phyloP scores from a whole-genome alignment of 2,888 invertebrate species.

The Trichacis sp. region DNA sequence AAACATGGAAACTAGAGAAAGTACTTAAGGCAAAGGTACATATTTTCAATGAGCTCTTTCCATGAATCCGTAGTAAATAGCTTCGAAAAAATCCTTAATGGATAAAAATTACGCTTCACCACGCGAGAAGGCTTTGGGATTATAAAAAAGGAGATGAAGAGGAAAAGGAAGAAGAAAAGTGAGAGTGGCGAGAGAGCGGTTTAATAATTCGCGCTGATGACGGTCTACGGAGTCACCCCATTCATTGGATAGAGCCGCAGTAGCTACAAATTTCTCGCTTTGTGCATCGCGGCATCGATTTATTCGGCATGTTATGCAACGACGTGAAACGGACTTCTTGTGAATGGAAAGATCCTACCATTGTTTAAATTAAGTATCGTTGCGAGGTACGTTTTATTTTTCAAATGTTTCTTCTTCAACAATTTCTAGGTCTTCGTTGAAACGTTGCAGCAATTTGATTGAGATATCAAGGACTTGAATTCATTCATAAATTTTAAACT shows the following conservation, averaged over 20 bases:
- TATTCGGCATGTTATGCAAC: constrained; percentile 1
- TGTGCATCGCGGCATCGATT: background rate
- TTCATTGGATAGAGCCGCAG: background rate
- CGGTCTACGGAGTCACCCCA: background rate
- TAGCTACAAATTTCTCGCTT: background rate
- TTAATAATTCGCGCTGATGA: background rate
- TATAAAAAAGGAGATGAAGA: background rate
- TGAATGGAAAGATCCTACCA: background rate
- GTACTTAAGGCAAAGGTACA: background rate
- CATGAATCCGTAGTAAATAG: background rate
- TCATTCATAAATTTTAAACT: too few relatives aligned
- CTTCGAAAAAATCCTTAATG: background rate
- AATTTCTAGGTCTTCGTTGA: background rate
- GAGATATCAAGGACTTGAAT: too few relatives aligned
- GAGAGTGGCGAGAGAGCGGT: too few relatives aligned
- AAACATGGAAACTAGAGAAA: background rate
- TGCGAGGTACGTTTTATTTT: background rate
- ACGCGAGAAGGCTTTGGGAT: background rate
- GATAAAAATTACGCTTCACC: background rate
- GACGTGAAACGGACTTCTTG: background rate
- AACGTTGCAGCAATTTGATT: too few relatives aligned
- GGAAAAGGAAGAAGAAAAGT: too few relatives aligned
- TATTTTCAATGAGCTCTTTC: background rate
- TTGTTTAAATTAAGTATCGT: background rate
- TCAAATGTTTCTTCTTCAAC: too few relatives aligned